Base-by-base conservation (phyloP, 2,797 vertebrate genomes). In the Chlorospingus flavigularis region DNA sequence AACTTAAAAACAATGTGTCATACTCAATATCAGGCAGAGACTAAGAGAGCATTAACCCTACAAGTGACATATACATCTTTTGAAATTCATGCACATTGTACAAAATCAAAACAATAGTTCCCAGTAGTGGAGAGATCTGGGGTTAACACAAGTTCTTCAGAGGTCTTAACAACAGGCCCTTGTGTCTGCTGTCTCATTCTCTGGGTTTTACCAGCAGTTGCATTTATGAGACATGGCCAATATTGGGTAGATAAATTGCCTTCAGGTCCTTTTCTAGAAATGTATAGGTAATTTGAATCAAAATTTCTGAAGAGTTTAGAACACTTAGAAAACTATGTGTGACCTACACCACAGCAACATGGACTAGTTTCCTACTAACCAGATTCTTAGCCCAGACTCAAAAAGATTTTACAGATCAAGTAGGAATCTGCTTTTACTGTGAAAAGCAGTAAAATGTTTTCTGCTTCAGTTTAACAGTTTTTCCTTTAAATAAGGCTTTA, bases 211-310 rank as follows among this genome's bases (percentile, higher is more conserved):
- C 30, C 13, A 60, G 19, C 3, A 1, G 2, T 17, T 61, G 12
- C 14, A 40, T 17, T 16, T 51, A n/a, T 45, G 39, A 65, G 9
- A 65, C 6, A 16, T 1, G 17, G 11, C 2, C 26, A 66, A 4
- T 57, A 30, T 1, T 51, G 31, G 7, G 17, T 48, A 71, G 31
- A 26, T 31, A 66, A 48, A 5, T 48, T 43, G 5, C 26, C 8
- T 39, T 70, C 17, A 47, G 23, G 35, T 54, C 10, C 21, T 86
- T 84, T 65, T 25, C 18, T 24, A 33, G 31, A 77, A 63, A 77
- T 1, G 0, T 4, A 14, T 2, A 40, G 6, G 11, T 19, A 75
- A 57, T 74, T 84, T 65, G 26, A 88, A 81, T n/a, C 0, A 5
- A 57, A 11, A 57, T 77, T 65, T 47, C 54, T 67, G n/a, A 60